Evolutionary conservation across 92 coral and sea anemone genomes (phyloP), one percentile per base, ranked within the genome.

Genomic region (Palythoa grandis): DNA sequence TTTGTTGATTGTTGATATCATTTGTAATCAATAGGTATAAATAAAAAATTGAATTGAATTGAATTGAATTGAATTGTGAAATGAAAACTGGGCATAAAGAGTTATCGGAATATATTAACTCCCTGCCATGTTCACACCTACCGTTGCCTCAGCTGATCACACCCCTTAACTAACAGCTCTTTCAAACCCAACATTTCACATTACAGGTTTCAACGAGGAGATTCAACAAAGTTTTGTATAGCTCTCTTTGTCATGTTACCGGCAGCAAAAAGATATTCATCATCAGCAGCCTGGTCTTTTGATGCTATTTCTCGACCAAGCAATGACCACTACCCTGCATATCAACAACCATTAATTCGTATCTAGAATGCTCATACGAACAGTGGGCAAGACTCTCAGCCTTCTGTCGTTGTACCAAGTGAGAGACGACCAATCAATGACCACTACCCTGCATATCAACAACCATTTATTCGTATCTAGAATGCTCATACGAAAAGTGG

Each of bases 391-490:
- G 0, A 29, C 35, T 29, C 35, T 29, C 35, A 29, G 35, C 35
- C 35, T 29, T 29, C 1, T 29, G 35, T 29, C 1, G 35, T 29
- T 29, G 35, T 29, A 29, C 35, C 35, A 29, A 29, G 35, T 29
- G 35, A 29, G 78, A 65, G 85, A 87, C 91, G 29, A 58, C 78
- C 47, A 90, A 48, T 63, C 54, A 66, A 78, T 76, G 70, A 58
- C 93, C 91, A 60, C 74, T 74, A 39, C 86, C 91, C 86, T 90
- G 91, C 78, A 67, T 43, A 15, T 83, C 87, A 20, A 72, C 68
- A 2, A 87, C 63, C 87, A 87, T 70, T 15, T 80, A 13, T 52
- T 58, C 1, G 35, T 29, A 29, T 29, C 35, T 29, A 29, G 35
- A 29, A 29, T 29, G 1, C 35, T 29, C 35, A 29, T 29, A 29